Evolutionary conservation across 2,113 vertebrate species (phyloP).

Genomic region (Ursus arctos): DNA sequence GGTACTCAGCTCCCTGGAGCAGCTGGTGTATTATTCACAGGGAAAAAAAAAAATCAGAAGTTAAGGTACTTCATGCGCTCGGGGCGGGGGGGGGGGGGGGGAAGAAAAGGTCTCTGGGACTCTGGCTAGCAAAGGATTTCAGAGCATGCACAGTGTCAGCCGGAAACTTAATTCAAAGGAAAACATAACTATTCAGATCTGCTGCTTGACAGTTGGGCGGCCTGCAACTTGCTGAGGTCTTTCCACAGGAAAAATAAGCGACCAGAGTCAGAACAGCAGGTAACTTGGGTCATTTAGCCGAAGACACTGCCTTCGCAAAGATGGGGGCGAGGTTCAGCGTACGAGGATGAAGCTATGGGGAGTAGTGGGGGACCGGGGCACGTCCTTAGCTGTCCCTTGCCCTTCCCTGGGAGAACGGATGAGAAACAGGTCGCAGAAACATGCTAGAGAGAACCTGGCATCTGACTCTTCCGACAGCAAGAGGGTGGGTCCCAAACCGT

Average conservation of each 20-base stretch:
- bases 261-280: neutral
- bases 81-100: neutral
- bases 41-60: constrained; percentile 33
- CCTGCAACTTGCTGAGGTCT: neutral
- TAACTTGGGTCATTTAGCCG: neutral
- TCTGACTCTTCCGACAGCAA: neutral
- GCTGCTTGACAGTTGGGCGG: constrained; percentile 48
- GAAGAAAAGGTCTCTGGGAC: constrained; percentile 58
- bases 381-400: neutral
- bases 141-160: neutral
- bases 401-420: neutral
- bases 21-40: constrained; percentile 72
- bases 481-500: accelerated
- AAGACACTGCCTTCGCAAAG: neutral
- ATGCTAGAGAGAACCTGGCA: accelerated
- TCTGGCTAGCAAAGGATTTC: constrained; percentile 67
- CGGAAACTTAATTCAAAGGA: constrained; percentile 68
- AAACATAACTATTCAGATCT: constrained; percentile 66
- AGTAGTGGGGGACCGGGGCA: neutral
- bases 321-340: neutral
- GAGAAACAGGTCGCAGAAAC: neutral
- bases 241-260: neutral
- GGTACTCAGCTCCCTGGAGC: constrained; percentile 46
- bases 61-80: neutral
- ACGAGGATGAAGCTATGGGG: neutral